phyloP scores from a whole-genome alignment of 2,888 invertebrate genomes.

The Eurois occulta region DNA sequence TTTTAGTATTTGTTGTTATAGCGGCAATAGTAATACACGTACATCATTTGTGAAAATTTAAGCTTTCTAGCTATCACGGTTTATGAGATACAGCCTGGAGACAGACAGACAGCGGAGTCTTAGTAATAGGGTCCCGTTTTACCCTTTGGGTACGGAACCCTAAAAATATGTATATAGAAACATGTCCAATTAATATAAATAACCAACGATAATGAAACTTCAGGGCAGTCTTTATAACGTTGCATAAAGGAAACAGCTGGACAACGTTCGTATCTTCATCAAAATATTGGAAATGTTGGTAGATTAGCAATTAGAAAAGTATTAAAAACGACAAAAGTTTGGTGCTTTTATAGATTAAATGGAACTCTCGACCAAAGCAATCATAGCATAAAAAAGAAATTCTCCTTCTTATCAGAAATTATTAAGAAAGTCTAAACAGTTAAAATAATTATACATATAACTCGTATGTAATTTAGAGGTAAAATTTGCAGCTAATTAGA shows the following conservation, averaged over 20 bases:
- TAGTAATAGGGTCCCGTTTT: too few relatives aligned
- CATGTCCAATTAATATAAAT: too few relatives aligned
- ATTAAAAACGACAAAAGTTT: neutral
- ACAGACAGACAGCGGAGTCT: too few relatives aligned
- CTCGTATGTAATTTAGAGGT: neutral
- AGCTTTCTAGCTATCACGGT: too few relatives aligned
- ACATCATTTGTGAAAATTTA: too few relatives aligned
- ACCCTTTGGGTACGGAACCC: too few relatives aligned
- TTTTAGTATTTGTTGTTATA: too few relatives aligned
- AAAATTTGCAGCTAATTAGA: neutral
- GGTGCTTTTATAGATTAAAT: neutral
- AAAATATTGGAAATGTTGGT: neutral
- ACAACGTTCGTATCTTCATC: neutral
- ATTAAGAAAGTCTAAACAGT: too few relatives aligned
- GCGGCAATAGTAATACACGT: too few relatives aligned
- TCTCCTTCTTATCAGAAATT: neutral
- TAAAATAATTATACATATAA: neutral
- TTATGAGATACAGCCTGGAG: too few relatives aligned
- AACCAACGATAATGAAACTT: neutral
- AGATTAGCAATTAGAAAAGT: neutral
- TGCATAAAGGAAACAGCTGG: neutral
- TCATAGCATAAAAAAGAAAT: neutral
- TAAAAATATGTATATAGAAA: too few relatives aligned
- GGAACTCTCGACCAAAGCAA: neutral
- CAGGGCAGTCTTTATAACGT: neutral